phyloP scores from a whole-genome alignment of 2,113 vertebrate species.

The Arizona elegans region DNA sequence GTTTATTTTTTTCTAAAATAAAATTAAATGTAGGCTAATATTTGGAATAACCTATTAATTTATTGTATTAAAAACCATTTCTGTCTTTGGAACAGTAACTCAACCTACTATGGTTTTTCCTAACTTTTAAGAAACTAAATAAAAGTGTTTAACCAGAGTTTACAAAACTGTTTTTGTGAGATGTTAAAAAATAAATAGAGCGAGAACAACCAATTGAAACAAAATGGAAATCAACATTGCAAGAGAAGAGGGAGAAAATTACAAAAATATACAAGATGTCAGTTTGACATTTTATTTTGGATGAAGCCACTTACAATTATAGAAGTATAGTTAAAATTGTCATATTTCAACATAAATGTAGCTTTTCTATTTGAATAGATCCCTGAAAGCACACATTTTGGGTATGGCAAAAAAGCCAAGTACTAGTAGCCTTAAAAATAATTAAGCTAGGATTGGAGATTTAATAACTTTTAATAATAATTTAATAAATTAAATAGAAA shows the following conservation, averaged over 20 bases:
- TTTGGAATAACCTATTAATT: not conserved
- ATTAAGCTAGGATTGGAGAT: not conserved
- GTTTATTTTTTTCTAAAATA: not conserved
- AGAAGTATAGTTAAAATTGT: not conserved
- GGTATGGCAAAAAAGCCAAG: not conserved
- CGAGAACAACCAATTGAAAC: not conserved
- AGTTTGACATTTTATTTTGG: constrained; percentile 8
- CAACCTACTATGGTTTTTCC: not conserved
- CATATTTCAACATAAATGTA: not conserved
- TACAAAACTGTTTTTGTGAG: not conserved
- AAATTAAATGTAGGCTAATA: not conserved
- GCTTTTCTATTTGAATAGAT: not conserved
- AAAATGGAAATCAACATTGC: not conserved
- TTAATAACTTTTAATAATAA: not conserved
- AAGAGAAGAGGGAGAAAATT: not conserved
- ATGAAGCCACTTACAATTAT: not conserved
- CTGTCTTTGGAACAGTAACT: not conserved
- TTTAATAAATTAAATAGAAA: not conserved
- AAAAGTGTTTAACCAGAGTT: not conserved
- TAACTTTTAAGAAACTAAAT: not conserved
- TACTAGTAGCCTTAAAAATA: not conserved
- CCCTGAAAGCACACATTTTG: not conserved
- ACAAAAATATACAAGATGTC: not conserved
- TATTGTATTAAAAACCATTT: not conserved
- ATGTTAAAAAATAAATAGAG: not conserved